Conservation (phyloP, 2,888 invertebrate genomes). For the Meganola albula region DNA sequence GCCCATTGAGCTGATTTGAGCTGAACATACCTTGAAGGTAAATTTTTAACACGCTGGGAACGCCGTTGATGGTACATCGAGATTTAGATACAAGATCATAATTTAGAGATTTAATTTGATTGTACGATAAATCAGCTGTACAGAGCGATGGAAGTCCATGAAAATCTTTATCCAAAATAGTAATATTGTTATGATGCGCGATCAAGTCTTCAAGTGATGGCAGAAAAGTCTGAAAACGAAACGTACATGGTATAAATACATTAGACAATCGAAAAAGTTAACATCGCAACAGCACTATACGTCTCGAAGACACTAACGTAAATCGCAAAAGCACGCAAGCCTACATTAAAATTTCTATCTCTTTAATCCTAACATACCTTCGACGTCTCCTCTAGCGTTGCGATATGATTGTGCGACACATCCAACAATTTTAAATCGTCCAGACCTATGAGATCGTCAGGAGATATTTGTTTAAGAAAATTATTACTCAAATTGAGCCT, state of each 20-base stretch:
- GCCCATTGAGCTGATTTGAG: no score
- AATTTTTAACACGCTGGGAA: conserved; percentile 86
- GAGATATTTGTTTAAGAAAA: conserved; percentile 83
- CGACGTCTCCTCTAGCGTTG: conserved; percentile 88
- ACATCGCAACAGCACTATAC: conserved; percentile 7
- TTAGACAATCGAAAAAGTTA: conserved; percentile 10
- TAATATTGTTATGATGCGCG: conserved; percentile 87
- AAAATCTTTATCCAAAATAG: conserved; percentile 86
- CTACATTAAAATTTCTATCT: conserved; percentile 17
- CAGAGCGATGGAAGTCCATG: conserved; percentile 89
- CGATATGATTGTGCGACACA: conserved; percentile 86
- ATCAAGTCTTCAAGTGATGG: conserved; percentile 86
- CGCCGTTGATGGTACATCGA: conserved; percentile 87
- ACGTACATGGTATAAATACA: conserved; percentile 1
- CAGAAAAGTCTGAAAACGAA: conserved; percentile 82
- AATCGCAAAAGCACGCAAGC: conserved; percentile 32
- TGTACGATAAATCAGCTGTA: conserved; percentile 87
- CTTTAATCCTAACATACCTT: conserved; percentile 77
- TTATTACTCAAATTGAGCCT: conserved; percentile 87
- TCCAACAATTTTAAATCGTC: conserved; percentile 85
- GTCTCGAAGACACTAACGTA: conserved; percentile 1
- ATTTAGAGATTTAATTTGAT: conserved; percentile 84
- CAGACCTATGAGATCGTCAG: conserved; percentile 87
- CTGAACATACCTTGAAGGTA: conserved; percentile 84
- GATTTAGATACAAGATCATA: conserved; percentile 88